Base-by-base conservation (phyloP, 2,888 invertebrate genomes). In the Aspidiotus rigidus region DNA sequence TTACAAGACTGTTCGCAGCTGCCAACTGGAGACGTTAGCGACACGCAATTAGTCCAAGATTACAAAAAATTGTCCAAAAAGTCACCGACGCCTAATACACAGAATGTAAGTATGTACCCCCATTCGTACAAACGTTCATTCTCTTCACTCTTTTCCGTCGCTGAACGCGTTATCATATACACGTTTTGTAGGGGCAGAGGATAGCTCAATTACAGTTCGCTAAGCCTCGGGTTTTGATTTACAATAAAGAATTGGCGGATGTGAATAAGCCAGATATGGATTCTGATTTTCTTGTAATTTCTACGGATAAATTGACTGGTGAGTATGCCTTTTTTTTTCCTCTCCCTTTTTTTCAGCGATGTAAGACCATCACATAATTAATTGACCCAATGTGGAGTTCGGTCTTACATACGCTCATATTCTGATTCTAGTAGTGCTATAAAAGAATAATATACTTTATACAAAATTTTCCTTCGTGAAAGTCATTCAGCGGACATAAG, bases 1-100 rank as follows among this genome's bases (percentile, higher is more conserved):
- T 81, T 91, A 73, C 87, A 88, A 74, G 90, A 91, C 80, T 90
- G 89, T 79, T 84, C 85, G 71, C 88, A 88, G 76, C 81, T 90
- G 75, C 88, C 88, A 8, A 79, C 80, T 17, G 80, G 81, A 28
- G 83, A 83, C 71, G 78, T 83, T 70, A 86, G 84, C 72, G 86
- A 89, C 77, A 87, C 88, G 40, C 88, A 89, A 75, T 83, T 89
- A 72, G 86, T 90, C 53, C 86, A 86, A 76, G 88, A 89, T 79
- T 90, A 90, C 79, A 86, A 88, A 75, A 81, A 83, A 73, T 77
- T 81, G 75, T 80, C 80, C 72, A 74, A 74, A 61, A 71, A 72
- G 56, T 49, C 71, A 16, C 69, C 71, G 41, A 69, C 71, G 39
- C 42, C 57, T 44, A 49, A 13, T 7, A 39, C 59, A 7, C 67